Percentiles rank a stretch among this genome's conserved stretches.
Evolutionary conservation across 2,113 vertebrate species (phyloP).

Genomic region (Bubo bubo): DNA sequence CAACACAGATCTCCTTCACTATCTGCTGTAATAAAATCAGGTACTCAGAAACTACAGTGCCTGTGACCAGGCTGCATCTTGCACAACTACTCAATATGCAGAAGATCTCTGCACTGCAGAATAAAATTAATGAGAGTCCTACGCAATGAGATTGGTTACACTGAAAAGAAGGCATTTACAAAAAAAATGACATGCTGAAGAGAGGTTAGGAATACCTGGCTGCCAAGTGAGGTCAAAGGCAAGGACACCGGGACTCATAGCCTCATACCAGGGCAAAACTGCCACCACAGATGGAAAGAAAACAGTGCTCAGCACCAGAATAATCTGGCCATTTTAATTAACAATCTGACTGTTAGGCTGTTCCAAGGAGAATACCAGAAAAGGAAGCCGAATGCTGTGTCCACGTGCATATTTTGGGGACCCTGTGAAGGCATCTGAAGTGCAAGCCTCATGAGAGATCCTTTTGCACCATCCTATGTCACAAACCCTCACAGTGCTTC

Average conservation of each 20-base stretch:
- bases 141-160: neutral
- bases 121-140: constrained; percentile 54
- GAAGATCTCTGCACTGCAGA: constrained; percentile 63
- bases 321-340: neutral
- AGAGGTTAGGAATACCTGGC: neutral
- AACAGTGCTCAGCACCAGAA: neutral
- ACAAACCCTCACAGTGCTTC: neutral
- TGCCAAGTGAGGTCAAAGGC: neutral
- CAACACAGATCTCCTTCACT: neutral
- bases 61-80: constrained; percentile 26
- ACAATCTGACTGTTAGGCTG: neutral
- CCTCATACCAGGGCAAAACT: neutral
- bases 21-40: neutral
- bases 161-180: neutral
- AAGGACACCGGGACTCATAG: fast-evolving
- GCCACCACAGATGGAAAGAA: neutral
- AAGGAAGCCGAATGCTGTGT: neutral
- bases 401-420: neutral
- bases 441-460: neutral
- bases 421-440: neutral
- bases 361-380: neutral
- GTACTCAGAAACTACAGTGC: neutral
- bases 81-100: constrained; percentile 65
- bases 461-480: neutral
- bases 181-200: neutral